phyloP scores from a whole-genome alignment of 2,888 invertebrate species.

The Ferrisia virgata region DNA sequence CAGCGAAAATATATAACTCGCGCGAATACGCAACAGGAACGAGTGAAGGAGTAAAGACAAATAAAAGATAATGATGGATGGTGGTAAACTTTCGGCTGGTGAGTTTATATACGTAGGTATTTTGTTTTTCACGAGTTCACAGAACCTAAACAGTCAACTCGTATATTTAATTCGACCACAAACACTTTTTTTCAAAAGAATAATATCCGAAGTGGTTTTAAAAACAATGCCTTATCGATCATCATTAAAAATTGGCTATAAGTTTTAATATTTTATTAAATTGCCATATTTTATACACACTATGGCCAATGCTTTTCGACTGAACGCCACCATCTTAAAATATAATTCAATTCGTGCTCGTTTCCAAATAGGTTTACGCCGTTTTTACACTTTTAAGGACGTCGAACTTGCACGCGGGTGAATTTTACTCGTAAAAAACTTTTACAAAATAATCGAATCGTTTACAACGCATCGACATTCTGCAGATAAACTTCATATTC shows the following conservation, averaged over 20 bases:
- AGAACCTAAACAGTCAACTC: background rate
- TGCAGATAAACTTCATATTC: background rate
- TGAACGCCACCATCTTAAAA: background rate
- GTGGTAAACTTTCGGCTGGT: background rate
- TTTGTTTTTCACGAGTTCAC: background rate
- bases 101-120: no score
- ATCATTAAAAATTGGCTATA: background rate
- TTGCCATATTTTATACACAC: background rate
- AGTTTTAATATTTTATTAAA: background rate
- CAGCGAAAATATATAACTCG: no score
- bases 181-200: background rate
- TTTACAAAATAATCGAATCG: background rate
- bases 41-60: background rate
- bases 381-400: background rate
- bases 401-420: background rate
- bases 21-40: background rate
- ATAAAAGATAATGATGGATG: conserved; percentile 1
- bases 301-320: background rate
- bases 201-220: background rate
- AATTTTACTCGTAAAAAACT: background rate
- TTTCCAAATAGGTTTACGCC: background rate
- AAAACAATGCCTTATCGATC: background rate
- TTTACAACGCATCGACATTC: background rate
- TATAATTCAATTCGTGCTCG: background rate
- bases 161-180: background rate